These are phyloP conservation scores for Brienomyrus longianalis DNA, from an alignment of 2,113 vertebrate species.

Conservation along the genomic window DNA sequence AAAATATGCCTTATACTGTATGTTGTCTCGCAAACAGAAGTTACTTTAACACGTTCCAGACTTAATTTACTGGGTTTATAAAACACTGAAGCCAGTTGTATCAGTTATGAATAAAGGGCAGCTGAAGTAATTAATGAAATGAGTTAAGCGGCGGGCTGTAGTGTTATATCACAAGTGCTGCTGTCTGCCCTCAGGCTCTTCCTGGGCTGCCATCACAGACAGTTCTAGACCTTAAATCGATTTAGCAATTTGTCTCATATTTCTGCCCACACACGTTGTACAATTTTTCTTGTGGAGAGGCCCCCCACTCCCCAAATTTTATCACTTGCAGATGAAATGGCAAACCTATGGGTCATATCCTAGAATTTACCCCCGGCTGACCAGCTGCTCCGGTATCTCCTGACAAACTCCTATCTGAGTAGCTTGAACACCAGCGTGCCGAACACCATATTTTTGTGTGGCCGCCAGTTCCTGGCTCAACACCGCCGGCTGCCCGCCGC, in stretches of 20 bases:
- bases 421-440: not conserved
- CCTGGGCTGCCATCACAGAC: not conserved
- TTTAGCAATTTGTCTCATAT: not conserved
- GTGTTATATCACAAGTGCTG: not conserved
- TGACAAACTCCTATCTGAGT: not conserved
- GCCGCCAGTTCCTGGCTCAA: not conserved
- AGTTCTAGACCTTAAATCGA: not conserved
- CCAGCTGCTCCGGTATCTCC: not conserved
- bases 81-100: not conserved
- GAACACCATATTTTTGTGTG: not conserved
- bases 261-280: not conserved
- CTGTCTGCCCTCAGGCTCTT: not conserved
- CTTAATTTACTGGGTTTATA: not conserved
- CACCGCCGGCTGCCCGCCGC: slow-evolving; percentile 14
- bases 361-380: not conserved
- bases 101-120: not conserved
- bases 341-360: not conserved
- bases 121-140: not conserved
- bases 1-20: not conserved
- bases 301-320: not conserved
- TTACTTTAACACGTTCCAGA: not conserved
- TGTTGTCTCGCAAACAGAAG: not conserved
- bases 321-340: not conserved
- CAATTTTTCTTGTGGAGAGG: not conserved
- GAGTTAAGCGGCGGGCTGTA: not conserved